Evolutionary conservation across 2,113 vertebrate species (phyloP).

Genomic region (Chloropsis cyanopogon): DNA sequence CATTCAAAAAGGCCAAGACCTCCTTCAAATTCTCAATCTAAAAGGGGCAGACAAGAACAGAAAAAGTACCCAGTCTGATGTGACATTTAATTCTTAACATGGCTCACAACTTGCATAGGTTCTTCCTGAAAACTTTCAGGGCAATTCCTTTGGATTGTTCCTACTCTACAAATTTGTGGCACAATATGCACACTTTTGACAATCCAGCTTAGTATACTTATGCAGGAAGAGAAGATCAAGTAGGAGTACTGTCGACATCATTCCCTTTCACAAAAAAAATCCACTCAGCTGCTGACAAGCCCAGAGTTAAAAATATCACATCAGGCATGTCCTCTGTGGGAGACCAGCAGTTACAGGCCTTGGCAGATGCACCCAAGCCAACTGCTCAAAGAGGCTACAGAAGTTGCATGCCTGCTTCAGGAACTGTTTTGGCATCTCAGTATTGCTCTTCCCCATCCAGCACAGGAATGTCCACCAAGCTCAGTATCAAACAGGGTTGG

Average conservation of each 20-base stretch:
- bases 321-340: background rate
- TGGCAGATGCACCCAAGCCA: background rate
- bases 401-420: background rate
- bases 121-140: background rate
- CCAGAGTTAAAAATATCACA: background rate
- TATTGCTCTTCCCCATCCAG: background rate
- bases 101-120: background rate
- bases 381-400: background rate
- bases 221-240: background rate
- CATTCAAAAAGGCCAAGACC: background rate
- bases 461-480: background rate
- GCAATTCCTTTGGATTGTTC: background rate
- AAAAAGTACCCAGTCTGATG: background rate
- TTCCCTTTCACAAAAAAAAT: background rate
- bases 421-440: background rate
- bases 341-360: background rate
- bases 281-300: background rate
- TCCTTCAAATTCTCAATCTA: background rate
- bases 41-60: background rate
- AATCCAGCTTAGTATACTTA: background rate
- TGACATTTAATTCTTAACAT: background rate
- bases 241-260: background rate
- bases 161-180: background rate
- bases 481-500: background rate
- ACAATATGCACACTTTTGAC: background rate